Evolutionary conservation across 2,113 vertebrate species (phyloP).

Genomic region (Sceloporus undulatus): DNA sequence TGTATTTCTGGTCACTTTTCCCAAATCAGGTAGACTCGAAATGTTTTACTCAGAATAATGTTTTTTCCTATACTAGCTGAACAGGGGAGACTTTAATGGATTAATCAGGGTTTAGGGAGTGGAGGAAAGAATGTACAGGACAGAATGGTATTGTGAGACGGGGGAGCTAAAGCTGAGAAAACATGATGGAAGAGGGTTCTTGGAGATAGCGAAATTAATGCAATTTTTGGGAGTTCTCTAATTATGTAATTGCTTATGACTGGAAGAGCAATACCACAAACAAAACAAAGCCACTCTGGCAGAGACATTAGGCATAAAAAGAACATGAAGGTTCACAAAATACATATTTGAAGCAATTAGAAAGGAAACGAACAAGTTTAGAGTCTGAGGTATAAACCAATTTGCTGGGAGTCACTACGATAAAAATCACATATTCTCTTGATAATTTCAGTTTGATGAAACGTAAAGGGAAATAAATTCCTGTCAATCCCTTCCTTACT

Average conservation of each 20-base stretch:
- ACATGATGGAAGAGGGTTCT: not conserved
- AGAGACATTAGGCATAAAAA: no score
- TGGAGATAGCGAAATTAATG: not conserved
- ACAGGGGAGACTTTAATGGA: no score
- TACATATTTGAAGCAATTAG: not conserved
- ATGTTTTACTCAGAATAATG: not conserved
- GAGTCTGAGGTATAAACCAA: not conserved
- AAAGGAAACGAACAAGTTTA: not conserved
- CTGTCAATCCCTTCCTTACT: no score
- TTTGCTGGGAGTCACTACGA: no score
- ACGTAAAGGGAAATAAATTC: no score
- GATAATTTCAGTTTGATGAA: no score
- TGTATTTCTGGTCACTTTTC: conserved; percentile 74
- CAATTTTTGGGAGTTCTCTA: no score
- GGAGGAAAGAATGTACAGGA: not conserved
- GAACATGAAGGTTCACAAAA: not conserved
- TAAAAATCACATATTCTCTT: no score
- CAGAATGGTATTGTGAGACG: not conserved
- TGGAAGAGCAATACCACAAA: not conserved
- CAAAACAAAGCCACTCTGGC: not conserved
- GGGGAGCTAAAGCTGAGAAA: no score
- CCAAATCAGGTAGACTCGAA: conserved; percentile 72
- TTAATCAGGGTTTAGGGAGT: no score
- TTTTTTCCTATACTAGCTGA: not conserved
- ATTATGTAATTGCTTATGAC: no score